Percentiles rank a stretch among this genome's conserved stretches.
phyloP scores from a whole-genome alignment of 2,113 vertebrate species.

The Centropus bengalensis region DNA sequence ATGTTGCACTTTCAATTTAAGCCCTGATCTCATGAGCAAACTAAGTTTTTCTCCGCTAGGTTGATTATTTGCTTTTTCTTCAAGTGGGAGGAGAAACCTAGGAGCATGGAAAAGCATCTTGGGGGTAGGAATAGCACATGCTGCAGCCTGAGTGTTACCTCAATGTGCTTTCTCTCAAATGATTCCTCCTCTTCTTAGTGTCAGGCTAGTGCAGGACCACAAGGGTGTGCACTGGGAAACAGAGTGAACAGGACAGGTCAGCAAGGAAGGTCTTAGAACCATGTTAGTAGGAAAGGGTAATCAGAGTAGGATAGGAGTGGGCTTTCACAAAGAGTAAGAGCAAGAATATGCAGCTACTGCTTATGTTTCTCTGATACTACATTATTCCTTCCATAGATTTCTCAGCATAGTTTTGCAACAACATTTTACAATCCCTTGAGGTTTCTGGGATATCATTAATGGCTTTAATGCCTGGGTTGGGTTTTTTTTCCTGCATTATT shows the following conservation, averaged over 20 bases:
- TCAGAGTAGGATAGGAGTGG: background rate
- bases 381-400: background rate
- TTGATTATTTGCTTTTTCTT: background rate
- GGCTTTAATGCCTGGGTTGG: background rate
- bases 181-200: background rate
- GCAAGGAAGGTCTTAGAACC: background rate
- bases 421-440: background rate
- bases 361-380: background rate
- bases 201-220: background rate
- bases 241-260: background rate
- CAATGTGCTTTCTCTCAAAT: background rate
- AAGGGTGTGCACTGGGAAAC: background rate
- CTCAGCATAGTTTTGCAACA: background rate
- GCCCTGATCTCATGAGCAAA: background rate
- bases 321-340: background rate
- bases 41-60: background rate
- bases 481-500: background rate
- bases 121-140: background rate
- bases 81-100: background rate
- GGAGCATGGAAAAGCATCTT: background rate
- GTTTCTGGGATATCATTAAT: background rate
- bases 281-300: background rate
- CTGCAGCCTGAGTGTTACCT: background rate
- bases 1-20: background rate
- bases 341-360: fast-evolving